Percentiles rank a stretch among this genome's conserved stretches.
Evolutionary conservation across 2,113 vertebrate genomes (phyloP).

Genomic region (Pseudorhombus dupliciocellatus): DNA sequence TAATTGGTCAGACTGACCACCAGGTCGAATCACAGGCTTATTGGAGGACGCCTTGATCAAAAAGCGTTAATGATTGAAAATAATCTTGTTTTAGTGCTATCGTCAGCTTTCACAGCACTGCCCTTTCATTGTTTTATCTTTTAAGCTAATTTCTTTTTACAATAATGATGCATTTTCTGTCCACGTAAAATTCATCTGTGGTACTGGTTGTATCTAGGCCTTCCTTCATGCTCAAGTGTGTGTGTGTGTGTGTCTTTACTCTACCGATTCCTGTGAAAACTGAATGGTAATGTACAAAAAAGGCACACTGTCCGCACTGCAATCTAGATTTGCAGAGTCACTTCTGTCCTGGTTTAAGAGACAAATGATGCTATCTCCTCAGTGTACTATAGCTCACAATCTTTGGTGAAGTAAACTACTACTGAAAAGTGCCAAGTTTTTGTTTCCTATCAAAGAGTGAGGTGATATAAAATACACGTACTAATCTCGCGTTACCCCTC

Average conservation of each 20-base stretch:
- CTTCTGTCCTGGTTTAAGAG: conserved; percentile 87
- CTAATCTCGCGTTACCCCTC: conserved; percentile 78
- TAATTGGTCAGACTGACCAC: conserved; percentile 94
- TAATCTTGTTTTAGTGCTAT: conserved; percentile 79
- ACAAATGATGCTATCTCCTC: conserved; percentile 79
- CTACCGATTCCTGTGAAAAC: conserved; percentile 82
- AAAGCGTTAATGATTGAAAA: conserved; percentile 79
- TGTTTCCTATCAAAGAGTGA: conserved; percentile 88
- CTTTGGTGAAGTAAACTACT: conserved; percentile 95
- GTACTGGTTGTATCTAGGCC: conserved; percentile 93
- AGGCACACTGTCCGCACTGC: conserved; percentile 97
- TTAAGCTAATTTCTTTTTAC: conserved; percentile 2
- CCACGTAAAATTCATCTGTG: conserved; percentile 87
- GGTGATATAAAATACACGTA: conserved; percentile 81
- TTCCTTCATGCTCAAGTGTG: conserved; percentile 87
- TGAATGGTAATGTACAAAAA: conserved; percentile 94
- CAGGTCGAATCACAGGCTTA: conserved; percentile 92
- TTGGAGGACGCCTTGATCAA: conserved; percentile 91
- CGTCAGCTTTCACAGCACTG: conserved; percentile 72
- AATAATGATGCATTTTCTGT: conserved; percentile 84
- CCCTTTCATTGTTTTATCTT: conserved; percentile 84
- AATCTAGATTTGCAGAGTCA: conserved; percentile 88
- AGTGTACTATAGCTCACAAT: conserved; percentile 89
- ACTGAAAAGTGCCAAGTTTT: conserved; percentile 93
- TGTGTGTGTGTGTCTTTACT: conserved; percentile 84